phyloP scores from a whole-genome alignment of 35 echinoderm and acorn worm genomes.

The Amphiura filiformis region DNA sequence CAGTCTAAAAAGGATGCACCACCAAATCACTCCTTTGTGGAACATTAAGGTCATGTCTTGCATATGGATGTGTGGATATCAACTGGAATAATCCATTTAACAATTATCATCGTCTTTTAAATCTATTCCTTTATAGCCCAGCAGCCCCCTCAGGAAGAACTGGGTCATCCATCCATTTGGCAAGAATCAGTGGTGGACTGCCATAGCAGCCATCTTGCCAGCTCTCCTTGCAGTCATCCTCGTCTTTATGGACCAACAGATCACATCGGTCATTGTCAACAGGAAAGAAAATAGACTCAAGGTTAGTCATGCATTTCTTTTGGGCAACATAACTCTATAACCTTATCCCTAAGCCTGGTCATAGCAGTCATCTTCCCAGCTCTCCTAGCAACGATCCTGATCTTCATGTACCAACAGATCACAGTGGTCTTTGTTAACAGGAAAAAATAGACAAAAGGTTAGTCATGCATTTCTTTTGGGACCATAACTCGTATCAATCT shows the following conservation, averaged over 20 bases:
- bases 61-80: not conserved
- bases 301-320: constrained; percentile 33
- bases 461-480: no score
- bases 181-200: constrained; percentile 77
- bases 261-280: constrained; percentile 95
- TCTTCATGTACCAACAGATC: constrained; percentile 98
- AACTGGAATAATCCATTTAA: not conserved
- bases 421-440: constrained; percentile 96
- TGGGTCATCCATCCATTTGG: constrained; percentile 77
- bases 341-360: no score
- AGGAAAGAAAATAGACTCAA: constrained; percentile 96
- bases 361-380: constrained; percentile 57
- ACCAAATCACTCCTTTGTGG: no score
- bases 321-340: not conserved
- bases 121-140: constrained; percentile 51
- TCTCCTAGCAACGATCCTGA: constrained; percentile 72
- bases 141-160: constrained; percentile 35
- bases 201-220: constrained; percentile 58
- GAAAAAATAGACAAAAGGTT: constrained; percentile 94
- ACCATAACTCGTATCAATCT: no score
- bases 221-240: constrained; percentile 79
- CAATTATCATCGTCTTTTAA: not conserved
- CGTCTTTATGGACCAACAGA: constrained; percentile 97
- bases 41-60: no score
- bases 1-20: no score